Evolutionary conservation across 2,113 vertebrate genomes (phyloP), one percentile per base, ranked within the genome.

Genomic region (Ascaphus truei): DNA sequence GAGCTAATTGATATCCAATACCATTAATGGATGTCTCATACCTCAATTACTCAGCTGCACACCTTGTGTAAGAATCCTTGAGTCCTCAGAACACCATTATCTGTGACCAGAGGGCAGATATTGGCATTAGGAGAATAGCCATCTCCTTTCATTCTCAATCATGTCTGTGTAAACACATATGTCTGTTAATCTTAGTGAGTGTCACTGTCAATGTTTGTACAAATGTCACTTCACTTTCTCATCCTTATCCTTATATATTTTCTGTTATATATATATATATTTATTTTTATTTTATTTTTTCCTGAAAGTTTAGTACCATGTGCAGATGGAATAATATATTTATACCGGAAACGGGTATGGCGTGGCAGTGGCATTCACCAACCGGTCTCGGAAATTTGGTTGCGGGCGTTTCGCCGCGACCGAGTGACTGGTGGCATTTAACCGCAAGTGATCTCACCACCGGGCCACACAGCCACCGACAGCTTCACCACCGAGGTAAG

Each of bases 1-100:
- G 55, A 5, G 23, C 66, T 69, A 69, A 59, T 59, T 69, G 41
- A 69, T 69, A 58, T 69, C 55, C 55, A 51, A 51, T 69, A 69
- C 23, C 41, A 50, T 69, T 69, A 59, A 50, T 50, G 43, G 55
- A 59, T 59, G 55, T 51, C 43, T 69, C 31, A 30, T 59, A 33
- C 55, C 66, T 69, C 50, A 69, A 59, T 69, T 59, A 69, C 31
- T 31, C 25, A 39, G 31, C 43, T 50, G 60, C 51, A 69, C 37
- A 66, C 63, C 43, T 27, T 20, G 16, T n/a, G 53, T 39, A 66
- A 66, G 63, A 55, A 55, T 55, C 53, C 34, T 43, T 20, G 10
- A 10, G 50, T 51, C 55, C 63, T 39, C 37, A 29, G 50, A 55
- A 52, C 50, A 43, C 39, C 33, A 66, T 66, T 66, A 66, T 66